Percentiles rank a stretch among this genome's conserved stretches.
These are phyloP conservation scores for Lineus longissimus DNA, from an alignment of 1,140 invertebrate species.

Conservation along the genomic window DNA sequence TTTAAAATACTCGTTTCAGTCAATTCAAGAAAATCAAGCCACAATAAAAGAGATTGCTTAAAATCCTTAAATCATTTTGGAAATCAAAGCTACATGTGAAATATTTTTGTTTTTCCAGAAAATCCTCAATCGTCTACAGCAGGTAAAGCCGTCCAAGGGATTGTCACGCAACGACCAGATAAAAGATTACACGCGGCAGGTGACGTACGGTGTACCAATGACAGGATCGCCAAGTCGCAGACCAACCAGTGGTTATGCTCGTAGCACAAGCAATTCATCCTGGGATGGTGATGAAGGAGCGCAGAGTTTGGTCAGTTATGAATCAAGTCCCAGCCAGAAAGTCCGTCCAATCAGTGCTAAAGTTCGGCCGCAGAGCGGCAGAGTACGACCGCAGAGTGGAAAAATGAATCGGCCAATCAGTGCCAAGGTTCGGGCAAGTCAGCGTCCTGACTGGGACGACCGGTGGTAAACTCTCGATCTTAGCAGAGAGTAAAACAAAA, in stretches of 20 bases:
- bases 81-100: not conserved
- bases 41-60: too few species aligned
- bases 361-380: conserved; percentile 8
- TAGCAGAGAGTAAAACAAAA: too few species aligned
- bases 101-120: conserved; percentile 29
- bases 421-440: conserved; percentile 20
- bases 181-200: conserved; percentile 29
- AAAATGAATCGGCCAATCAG: conserved; percentile 21
- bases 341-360: not conserved
- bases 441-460: conserved; percentile 30
- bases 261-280: too few species aligned
- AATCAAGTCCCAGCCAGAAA: conserved; percentile 5
- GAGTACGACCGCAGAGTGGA: conserved; percentile 16
- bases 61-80: too few species aligned
- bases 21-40: too few species aligned
- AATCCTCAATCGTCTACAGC: conserved; percentile 41
- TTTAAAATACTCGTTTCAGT: too few species aligned
- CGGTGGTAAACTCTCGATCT: conserved; percentile 12
- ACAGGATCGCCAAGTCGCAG: conserved; percentile 6
- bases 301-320: conserved; percentile 13
- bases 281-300: not conserved
- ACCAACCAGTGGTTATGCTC: not conserved
- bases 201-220: conserved; percentile 31
- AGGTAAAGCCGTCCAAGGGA: conserved; percentile 30
- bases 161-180: conserved; percentile 35